Conservation (phyloP, 1,140 invertebrate genomes). For the Bombus breviceps region DNA sequence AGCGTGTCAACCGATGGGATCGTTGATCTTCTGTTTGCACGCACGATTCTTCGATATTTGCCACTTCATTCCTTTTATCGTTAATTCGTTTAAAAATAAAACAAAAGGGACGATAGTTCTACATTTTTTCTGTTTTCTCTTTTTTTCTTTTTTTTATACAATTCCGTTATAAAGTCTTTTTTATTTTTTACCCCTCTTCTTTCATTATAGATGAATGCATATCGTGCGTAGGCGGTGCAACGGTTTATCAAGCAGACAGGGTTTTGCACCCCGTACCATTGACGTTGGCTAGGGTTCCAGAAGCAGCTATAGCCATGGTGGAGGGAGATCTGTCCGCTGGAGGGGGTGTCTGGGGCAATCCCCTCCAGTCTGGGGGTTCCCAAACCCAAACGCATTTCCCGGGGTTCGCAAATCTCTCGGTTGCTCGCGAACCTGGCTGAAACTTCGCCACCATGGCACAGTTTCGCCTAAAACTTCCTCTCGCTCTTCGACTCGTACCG, state of each 20-base stretch:
- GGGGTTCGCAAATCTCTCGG: conserved; percentile 76
- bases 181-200: neutral
- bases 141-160: neutral
- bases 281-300: conserved; percentile 72
- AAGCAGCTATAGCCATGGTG: conserved; percentile 66
- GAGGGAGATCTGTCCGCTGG: conserved; percentile 77
- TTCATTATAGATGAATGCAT: conserved; percentile 42
- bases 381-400: conserved; percentile 81
- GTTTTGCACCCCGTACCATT: conserved; percentile 74
- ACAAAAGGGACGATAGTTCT: no score
- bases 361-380: conserved; percentile 80
- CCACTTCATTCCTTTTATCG: neutral
- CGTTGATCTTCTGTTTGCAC: neutral
- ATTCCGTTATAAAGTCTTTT: neutral
- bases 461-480: conserved; percentile 42
- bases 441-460: conserved; percentile 58
- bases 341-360: conserved; percentile 83
- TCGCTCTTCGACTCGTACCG: neutral
- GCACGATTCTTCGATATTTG: neutral
- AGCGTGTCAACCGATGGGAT: neutral
- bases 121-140: neutral
- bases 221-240: conserved; percentile 74
- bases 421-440: conserved; percentile 41
- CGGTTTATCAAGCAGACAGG: conserved; percentile 76
- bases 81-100: neutral